These are phyloP conservation scores for Kryptolebias ocellatus DNA, from an alignment of 2,797 vertebrate genomes.

Conservation along the genomic window DNA sequence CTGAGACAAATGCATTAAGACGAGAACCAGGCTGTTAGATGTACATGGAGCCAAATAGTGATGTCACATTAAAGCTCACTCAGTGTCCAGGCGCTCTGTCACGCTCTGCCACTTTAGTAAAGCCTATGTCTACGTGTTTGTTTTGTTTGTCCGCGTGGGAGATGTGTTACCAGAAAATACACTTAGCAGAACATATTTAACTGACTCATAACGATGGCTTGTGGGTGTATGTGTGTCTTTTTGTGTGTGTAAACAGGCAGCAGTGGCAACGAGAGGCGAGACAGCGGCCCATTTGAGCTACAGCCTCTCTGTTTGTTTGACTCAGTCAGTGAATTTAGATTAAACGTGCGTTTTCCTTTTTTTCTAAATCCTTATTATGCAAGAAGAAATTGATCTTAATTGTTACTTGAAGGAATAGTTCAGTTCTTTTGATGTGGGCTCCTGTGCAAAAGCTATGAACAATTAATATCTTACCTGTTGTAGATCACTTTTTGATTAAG, in stretches of 20 bases:
- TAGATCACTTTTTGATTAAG: background rate
- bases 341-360: background rate
- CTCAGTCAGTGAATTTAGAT: background rate
- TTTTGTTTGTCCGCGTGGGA: slow-evolving; percentile 52
- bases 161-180: slow-evolving; percentile 60
- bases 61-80: slow-evolving; percentile 62
- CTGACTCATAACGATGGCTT: slow-evolving; percentile 55
- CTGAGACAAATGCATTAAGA: slow-evolving; percentile 28
- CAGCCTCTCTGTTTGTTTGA: slow-evolving; percentile 31
- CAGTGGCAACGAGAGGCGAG: slow-evolving; percentile 31
- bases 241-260: slow-evolving; percentile 28
- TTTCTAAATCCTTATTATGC: slow-evolving; percentile 10
- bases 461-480: background rate
- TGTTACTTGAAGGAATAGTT: background rate
- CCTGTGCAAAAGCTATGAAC: background rate
- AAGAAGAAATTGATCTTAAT: background rate
- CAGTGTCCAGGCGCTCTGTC: slow-evolving; percentile 27
- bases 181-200: slow-evolving; percentile 63
- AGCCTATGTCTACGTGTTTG: slow-evolving; percentile 31
- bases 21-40: slow-evolving; percentile 17
- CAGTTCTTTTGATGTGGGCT: background rate
- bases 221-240: slow-evolving; percentile 34
- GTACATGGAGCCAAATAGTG: slow-evolving; percentile 62
- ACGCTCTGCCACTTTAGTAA: slow-evolving; percentile 34
- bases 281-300: slow-evolving; percentile 35